phyloP scores from a whole-genome alignment of 1,140 invertebrate genomes.

The Coboldia fuscipes region DNA sequence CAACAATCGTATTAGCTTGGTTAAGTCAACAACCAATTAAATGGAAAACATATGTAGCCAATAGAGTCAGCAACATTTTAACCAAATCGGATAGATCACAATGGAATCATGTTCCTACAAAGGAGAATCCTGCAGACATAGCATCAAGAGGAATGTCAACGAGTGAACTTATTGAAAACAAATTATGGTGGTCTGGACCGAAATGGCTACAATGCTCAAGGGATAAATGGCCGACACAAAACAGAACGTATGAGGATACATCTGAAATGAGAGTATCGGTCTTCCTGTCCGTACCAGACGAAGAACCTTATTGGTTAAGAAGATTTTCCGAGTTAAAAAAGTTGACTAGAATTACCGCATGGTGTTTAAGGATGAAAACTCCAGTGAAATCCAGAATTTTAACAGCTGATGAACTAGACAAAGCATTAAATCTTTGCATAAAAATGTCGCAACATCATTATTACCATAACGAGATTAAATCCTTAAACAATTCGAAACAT shows the following conservation, averaged over 20 bases:
- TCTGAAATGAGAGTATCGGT: no score
- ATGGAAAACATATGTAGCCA: slow-evolving; percentile 6
- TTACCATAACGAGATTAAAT: neutral
- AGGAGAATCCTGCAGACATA: slow-evolving; percentile 22
- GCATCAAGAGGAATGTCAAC: slow-evolving; percentile 17
- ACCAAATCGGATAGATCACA: slow-evolving; percentile 6
- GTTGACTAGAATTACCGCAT: neutral
- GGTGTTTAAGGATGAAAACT: no score
- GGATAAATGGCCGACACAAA: neutral
- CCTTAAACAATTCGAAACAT: neutral
- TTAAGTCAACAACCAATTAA: slow-evolving; percentile 10
- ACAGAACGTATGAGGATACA: neutral
- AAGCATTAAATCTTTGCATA: neutral
- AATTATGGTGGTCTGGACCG: slow-evolving; percentile 13
- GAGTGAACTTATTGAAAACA: slow-evolving; percentile 7
- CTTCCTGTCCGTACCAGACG: no score
- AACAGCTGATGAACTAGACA: neutral
- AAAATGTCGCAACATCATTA: neutral
- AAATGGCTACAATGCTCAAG: neutral
- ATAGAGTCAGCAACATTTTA: slow-evolving; percentile 18
- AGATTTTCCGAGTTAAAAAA: neutral
- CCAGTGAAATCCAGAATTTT: no score
- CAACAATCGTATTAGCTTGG: slow-evolving; percentile 20
- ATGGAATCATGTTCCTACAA: slow-evolving; percentile 21
- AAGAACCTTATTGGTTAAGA: neutral